Base-by-base conservation (phyloP, 2,797 vertebrate species). In the Galagoides demidoff region DNA sequence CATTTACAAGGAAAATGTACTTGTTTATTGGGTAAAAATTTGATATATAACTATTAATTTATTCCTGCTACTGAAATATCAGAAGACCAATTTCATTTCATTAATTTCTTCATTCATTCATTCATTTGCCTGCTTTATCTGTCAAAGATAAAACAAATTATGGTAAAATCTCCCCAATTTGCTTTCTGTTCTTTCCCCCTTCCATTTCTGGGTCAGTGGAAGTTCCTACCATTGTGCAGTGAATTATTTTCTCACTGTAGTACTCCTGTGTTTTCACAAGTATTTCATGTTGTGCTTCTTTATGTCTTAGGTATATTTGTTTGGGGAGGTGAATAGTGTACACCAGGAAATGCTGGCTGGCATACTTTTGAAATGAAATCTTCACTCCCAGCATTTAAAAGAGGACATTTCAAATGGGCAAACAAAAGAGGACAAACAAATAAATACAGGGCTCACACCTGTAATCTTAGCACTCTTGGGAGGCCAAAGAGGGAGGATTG, bases 341-440 rank as follows among this genome's bases (percentile, higher is more conserved):
- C 29, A 52, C 34, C 43, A 71, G 29, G 74, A 78, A 78, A 63
- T 29, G 8, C n/a, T 23, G 37, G 37, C 22, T 31, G 37, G 37
- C 16, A 25, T 9, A 22, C 25, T 63, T 39, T 87, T 14, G 39
- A 84, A 79, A 43, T 79, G 57, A 55, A 34, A 29, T 64, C 45
- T 78, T 77, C 11, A 78, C 25, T 25, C 12, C 25, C 63, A 17
- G 25, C 25, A 31, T 49, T 52, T 39, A 61, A 37, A 70, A 70
- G 52, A 94, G 70, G 52, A 83, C 86, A 34, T 78, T 73, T 92
- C n/a, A n/a, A n/a, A n/a, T n/a, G n/a, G n/a, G n/a, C n/a, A n/a
- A n/a, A n/a, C n/a, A n/a, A n/a, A n/a, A n/a, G n/a, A n/a, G n/a
- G n/a, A n/a, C n/a, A n/a, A n/a, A n/a, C n/a, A n/a, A n/a, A n/a